Evolutionary conservation across 2,888 invertebrate species (phyloP), one percentile per base, ranked within the genome.

Genomic region (Saturnia japonica): DNA sequence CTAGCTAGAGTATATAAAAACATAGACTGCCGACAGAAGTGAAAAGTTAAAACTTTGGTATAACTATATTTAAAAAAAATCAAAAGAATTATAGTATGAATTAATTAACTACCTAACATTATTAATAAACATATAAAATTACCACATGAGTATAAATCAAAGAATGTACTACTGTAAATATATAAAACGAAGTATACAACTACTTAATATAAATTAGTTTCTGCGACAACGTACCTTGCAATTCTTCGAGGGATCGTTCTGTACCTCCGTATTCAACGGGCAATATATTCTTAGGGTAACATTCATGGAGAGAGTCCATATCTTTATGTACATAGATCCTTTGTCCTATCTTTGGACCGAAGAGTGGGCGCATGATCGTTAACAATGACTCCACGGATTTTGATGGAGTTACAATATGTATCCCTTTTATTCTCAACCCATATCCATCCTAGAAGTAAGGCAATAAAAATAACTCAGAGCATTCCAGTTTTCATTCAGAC

Each of bases 341-440:
- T 9, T 51, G 42, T 9, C 40, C 67, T 11, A 72, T n/a, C 25
- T 72, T 72, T 42, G 14, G 22, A 40, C 51, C 60, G 43, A 70
- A 62, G 4, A 42, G 54, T 11, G 54, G 68, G n/a, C 22, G 19
- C 11, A 54, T 4, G 6, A 68, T 42, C 11, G 19, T 43, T n/a
- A 68, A 11, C n/a, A 68, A 25, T 22, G n/a, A 9, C 1, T 60
- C 60, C 0, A 68, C 42, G 19, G 68, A 11, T 19, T 70, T 72
- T 42, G 60, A 62, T 34, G 51, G 3, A n/a, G 70, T 64, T 14
- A 72, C 6, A 34, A 70, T 25, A 22, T 72, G 64, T 22, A 72
- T 68, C 6, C 70, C 72, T 54, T 60, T 72, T 25, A 72, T n/a
- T 28, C 72, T 60, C 14, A 68, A 47, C 8, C 72, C 68, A 42